Percentiles rank a stretch among this genome's conserved stretches.
phyloP scores from a whole-genome alignment of 2,797 vertebrate species.

The Sebastiscus albofasciatus region DNA sequence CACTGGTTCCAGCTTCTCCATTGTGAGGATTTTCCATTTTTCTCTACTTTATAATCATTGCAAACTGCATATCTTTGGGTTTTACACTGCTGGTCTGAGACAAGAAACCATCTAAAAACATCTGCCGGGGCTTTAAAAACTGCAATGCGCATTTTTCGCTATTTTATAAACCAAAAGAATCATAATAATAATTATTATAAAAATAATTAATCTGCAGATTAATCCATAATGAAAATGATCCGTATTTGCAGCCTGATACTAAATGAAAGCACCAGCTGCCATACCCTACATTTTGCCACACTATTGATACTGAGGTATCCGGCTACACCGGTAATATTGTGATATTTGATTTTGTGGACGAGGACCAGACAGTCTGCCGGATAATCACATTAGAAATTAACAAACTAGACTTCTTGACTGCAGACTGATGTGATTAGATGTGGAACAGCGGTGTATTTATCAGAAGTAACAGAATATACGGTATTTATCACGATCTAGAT shows the following conservation, averaged over 20 bases:
- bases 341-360: background rate
- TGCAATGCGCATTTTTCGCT: too few species aligned
- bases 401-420: background rate
- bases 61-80: background rate
- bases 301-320: background rate
- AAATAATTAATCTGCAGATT: background rate
- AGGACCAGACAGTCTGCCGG: background rate
- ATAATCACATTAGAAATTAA: constrained; percentile 25
- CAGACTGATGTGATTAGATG: background rate
- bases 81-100: too few species aligned
- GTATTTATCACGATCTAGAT: background rate
- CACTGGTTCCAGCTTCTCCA: background rate
- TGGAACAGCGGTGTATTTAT: fast-evolving
- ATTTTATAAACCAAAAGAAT: background rate
- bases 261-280: background rate
- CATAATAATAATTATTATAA: too few species aligned
- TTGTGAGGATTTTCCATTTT: background rate
- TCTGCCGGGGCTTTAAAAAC: background rate
- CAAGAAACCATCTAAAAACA: too few species aligned
- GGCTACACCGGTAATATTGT: background rate
- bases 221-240: background rate
- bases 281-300: background rate
- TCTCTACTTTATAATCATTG: background rate
- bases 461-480: background rate
- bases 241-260: background rate